phyloP scores from a whole-genome alignment of 1,140 invertebrate genomes.

The Matsumurasca onukii region DNA sequence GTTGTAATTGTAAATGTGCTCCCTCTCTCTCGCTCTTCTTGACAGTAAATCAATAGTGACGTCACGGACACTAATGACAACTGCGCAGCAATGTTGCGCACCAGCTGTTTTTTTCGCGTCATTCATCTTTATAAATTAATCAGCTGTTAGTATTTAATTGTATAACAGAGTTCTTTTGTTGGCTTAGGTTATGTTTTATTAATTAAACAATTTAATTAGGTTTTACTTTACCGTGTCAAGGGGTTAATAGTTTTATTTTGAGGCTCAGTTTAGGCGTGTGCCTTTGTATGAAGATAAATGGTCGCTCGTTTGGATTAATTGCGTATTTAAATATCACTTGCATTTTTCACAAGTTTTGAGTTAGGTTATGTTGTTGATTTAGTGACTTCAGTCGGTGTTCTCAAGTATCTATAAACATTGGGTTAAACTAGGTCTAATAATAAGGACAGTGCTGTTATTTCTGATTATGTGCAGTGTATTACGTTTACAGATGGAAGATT shows the following conservation, averaged over 20 bases:
- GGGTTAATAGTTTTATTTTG: not conserved
- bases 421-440: too few species aligned
- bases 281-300: not conserved
- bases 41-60: constrained; percentile 27
- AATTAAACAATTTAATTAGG: constrained; percentile 14
- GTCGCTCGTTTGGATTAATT: not conserved
- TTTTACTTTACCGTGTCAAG: not conserved
- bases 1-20: constrained; percentile 11
- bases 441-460: too few species aligned
- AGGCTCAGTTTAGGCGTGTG: not conserved
- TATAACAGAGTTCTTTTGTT: constrained; percentile 25
- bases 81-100: constrained; percentile 25
- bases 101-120: constrained; percentile 26
- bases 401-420: too few species aligned
- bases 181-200: constrained; percentile 22
- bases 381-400: too few species aligned
- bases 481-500: too few species aligned
- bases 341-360: not conserved
- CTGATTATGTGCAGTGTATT: too few species aligned
- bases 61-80: constrained; percentile 21
- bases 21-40: constrained; percentile 15
- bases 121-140: constrained; percentile 27
- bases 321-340: constrained; percentile 7
- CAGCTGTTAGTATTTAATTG: constrained; percentile 27
- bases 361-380: constrained; percentile 13